Conservation (phyloP, 2,113 vertebrate genomes). For the Heterotilapia buettikoferi region DNA sequence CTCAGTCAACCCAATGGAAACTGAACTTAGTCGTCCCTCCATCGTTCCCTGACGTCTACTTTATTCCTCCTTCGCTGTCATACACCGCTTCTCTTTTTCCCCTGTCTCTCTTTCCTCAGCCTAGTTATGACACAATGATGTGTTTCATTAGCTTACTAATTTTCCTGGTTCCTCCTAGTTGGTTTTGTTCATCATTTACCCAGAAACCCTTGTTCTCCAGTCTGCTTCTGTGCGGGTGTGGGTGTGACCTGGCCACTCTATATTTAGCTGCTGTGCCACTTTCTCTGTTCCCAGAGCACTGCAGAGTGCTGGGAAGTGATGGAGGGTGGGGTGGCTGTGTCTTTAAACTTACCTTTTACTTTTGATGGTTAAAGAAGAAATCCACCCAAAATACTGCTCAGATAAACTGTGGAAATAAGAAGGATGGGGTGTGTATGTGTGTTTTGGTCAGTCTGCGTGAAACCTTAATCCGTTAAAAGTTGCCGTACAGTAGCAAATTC, state of each 20-base stretch:
- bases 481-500: constrained; percentile 10
- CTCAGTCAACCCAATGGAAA: neutral
- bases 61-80: neutral
- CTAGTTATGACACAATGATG: neutral
- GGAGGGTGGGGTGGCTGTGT: neutral
- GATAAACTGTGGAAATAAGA: neutral
- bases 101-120: neutral
- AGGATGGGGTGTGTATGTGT: neutral
- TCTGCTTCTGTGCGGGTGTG: neutral
- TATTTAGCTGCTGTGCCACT: constrained; percentile 61
- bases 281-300: constrained; percentile 34
- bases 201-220: neutral
- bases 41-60: neutral
- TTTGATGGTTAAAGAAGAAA: neutral
- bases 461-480: neutral
- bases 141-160: neutral
- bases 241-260: constrained; percentile 41
- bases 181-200: neutral
- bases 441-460: neutral
- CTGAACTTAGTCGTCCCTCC: neutral
- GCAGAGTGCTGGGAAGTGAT: constrained; percentile 11
- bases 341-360: constrained; percentile 2
- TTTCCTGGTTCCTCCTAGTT: neutral
- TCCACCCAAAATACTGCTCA: neutral
- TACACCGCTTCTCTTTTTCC: fast-evolving